Base-by-base conservation (phyloP, 2,888 invertebrate genomes). In the Stenoptilia bipunctidactyla region DNA sequence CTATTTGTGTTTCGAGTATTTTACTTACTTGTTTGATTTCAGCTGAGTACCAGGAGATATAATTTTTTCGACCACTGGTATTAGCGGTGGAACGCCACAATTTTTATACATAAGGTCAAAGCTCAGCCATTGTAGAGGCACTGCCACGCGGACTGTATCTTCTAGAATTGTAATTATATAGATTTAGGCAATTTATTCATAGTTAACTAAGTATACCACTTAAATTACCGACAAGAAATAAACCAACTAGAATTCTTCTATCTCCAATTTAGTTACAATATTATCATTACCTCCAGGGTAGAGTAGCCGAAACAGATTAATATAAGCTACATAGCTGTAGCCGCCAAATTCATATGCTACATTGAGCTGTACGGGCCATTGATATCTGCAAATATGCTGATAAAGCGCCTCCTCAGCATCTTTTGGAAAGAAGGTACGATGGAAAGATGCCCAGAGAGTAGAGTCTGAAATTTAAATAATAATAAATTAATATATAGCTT, bases 301-400 rank as follows among this genome's bases (percentile, higher is more conserved):
- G 1, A 82, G 62, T 9, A 83, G 48, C 27, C 46, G 53, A 39
- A 66, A 71, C 3, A 83, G 53, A 46, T 82, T 64, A 27, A 82
- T 45, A 39, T 65, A 67, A 0, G 65, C 69, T 75, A 80, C 77
- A 15, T 71, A 69, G 42, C 66, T 68, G 40, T 54, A 64, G 15
- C 63, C 58, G 2, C 54, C 56, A 5, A 44, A 50, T 39, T 69
- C 67, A 8, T 55, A 60, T 15, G 53, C 56, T 13, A 70, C 51
- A 40, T 72, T 68, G 8, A 82, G 35, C 51, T 83, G 82, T 2
- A 83, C 41, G 1, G 82, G 82, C 80, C 82, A 82, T 15, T 58
- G 53, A 46, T 60, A 61, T 1, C 46, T 43, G 1, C 63, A 62
- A 3, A 80, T 41, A 36, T 66, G 63, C 1, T 56, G 45, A 36